Conservation (phyloP, 2,797 vertebrate species). For the Falco concolor region DNA sequence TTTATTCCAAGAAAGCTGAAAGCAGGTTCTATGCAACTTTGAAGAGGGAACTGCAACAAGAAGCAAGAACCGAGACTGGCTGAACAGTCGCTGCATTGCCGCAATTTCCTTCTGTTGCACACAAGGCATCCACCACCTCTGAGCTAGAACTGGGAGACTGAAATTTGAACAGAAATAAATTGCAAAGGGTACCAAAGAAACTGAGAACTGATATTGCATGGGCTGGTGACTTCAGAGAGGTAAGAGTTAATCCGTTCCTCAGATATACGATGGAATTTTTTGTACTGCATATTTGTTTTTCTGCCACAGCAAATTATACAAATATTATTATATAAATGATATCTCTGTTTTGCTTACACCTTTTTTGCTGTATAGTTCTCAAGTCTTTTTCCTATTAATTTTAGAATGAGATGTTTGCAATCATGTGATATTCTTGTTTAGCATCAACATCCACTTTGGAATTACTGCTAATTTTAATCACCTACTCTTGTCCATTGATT, state of each 20-base stretch:
- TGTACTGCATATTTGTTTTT: background rate
- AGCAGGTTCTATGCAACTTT: background rate
- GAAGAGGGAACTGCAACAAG: background rate
- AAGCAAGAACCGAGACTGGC: background rate
- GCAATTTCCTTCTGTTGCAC: background rate
- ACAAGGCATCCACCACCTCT: background rate
- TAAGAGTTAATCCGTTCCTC: background rate
- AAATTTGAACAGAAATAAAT: background rate
- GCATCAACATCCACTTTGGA: background rate
- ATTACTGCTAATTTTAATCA: background rate
- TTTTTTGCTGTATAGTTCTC: background rate
- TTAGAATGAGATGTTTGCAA: conserved; percentile 1
- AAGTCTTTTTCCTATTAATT: background rate
- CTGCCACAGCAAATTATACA: background rate
- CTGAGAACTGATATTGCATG: background rate
- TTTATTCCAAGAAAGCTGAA: background rate
- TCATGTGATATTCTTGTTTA: background rate
- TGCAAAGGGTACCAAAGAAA: background rate
- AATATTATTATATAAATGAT: background rate
- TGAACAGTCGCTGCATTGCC: background rate
- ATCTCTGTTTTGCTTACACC: background rate
- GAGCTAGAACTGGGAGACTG: background rate
- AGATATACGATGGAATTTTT: background rate
- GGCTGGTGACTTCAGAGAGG: background rate
- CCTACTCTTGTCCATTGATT: background rate